Conservation (phyloP, 2,113 vertebrate genomes). For the Phrynocephalus versicolor region DNA sequence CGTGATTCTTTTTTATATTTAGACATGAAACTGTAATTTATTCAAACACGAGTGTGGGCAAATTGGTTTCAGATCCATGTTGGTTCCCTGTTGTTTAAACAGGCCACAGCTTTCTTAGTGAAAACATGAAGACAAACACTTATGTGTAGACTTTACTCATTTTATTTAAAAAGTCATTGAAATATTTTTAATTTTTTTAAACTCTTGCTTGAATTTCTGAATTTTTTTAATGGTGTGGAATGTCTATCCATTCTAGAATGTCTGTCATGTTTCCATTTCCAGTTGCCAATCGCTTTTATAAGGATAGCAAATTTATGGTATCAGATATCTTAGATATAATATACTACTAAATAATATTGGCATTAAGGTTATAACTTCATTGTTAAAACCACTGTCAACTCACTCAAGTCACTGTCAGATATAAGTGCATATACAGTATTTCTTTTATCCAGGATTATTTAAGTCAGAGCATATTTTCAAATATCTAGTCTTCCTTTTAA, state of each 20-base stretch:
- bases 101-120: neutral
- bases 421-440: neutral
- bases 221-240: neutral
- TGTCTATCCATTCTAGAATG: conserved; percentile 35
- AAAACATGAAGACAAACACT: neutral
- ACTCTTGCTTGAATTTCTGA: conserved; percentile 44
- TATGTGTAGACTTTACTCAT: neutral
- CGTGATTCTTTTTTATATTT: neutral
- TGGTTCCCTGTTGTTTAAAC: neutral
- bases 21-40: neutral
- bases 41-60: neutral
- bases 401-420: neutral
- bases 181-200: neutral
- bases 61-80: neutral
- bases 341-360: conserved; percentile 65
- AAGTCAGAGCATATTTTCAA: neutral
- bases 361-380: neutral
- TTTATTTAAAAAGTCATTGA: conserved; percentile 18
- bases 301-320: conserved; percentile 51
- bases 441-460: neutral
- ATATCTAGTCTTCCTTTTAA: neutral
- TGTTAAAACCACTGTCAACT: neutral
- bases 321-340: conserved; percentile 65
- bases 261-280: conserved; percentile 52
- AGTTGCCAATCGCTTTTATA: conserved; percentile 54